Evolutionary conservation across 2,113 vertebrate genomes (phyloP).

Genomic region (Myiopsitta monachus): DNA sequence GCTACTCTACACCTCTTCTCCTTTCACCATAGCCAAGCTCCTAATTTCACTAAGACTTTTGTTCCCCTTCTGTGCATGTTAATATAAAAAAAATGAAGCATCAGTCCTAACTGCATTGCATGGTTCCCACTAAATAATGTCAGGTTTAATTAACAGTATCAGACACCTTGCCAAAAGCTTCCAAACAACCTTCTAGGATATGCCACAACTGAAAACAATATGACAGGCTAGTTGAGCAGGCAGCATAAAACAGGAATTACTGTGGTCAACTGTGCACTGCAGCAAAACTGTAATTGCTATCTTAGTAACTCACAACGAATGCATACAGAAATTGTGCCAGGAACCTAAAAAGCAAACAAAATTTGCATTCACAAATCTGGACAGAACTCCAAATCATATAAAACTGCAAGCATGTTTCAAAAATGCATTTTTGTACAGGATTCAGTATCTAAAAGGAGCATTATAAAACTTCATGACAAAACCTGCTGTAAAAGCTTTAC

Average conservation of each 20-base stretch:
- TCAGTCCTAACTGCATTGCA: not conserved
- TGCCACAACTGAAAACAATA: not conserved
- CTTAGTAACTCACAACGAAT: not conserved
- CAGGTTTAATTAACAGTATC: not conserved
- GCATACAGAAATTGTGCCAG: not conserved
- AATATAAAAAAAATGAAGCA: not conserved
- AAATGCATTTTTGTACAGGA: not conserved
- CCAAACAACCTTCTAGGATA: not conserved
- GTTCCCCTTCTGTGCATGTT: not conserved
- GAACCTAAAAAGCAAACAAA: not conserved
- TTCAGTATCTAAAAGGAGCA: not conserved
- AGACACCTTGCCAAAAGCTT: not conserved
- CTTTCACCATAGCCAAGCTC: not conserved
- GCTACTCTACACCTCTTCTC: not conserved
- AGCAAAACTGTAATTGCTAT: not conserved
- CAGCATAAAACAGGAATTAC: not conserved
- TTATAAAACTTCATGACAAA: not conserved
- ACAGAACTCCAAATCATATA: not conserved
- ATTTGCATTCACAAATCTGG: not conserved
- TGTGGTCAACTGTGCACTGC: not conserved
- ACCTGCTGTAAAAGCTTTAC: not conserved
- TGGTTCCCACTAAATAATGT: not conserved
- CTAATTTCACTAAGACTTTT: not conserved
- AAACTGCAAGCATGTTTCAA: not conserved
- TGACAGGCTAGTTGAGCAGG: not conserved